These are phyloP conservation scores for Plodia interpunctella DNA, from an alignment of 1,140 invertebrate genomes.

Conservation along the genomic window DNA sequence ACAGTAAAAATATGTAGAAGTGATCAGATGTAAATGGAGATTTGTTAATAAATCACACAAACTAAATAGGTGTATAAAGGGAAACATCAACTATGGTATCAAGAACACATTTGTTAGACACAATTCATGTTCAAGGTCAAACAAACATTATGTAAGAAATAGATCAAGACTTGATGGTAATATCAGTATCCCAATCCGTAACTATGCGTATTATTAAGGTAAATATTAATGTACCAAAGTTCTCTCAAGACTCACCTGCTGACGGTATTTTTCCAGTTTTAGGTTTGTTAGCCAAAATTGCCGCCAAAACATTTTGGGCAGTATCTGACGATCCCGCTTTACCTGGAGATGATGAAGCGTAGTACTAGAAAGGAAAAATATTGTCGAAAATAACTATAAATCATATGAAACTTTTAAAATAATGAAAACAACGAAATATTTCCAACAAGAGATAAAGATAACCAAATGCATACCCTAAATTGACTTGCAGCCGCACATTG, in stretches of 20 bases:
- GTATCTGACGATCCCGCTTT: slow-evolving; percentile 42
- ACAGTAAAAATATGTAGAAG: no score
- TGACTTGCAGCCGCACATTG: slow-evolving; percentile 53
- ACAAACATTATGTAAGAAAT: slow-evolving; percentile 32
- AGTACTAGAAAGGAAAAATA: slow-evolving; percentile 46
- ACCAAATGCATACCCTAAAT: slow-evolving; percentile 47
- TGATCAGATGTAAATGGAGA: no score
- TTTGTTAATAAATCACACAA: no score
- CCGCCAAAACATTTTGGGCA: slow-evolving; percentile 72
- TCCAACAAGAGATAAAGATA: not conserved
- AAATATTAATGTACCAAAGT: not conserved
- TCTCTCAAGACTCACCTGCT: slow-evolving; percentile 56
- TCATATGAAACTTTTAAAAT: slow-evolving; percentile 2
- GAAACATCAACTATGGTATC: not conserved
- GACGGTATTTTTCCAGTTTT: slow-evolving; percentile 72
- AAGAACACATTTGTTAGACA: not conserved
- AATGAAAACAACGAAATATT: slow-evolving; percentile 12
- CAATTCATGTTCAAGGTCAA: slow-evolving; percentile 24
- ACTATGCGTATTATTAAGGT: not conserved
- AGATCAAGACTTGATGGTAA: not conserved
- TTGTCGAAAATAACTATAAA: slow-evolving; percentile 14
- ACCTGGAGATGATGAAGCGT: slow-evolving; percentile 43
- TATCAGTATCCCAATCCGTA: no score
- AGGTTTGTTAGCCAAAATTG: slow-evolving; percentile 70
- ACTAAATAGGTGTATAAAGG: no score